phyloP scores from a whole-genome alignment of 2,888 invertebrate species.

The Spilosoma lubricipeda region DNA sequence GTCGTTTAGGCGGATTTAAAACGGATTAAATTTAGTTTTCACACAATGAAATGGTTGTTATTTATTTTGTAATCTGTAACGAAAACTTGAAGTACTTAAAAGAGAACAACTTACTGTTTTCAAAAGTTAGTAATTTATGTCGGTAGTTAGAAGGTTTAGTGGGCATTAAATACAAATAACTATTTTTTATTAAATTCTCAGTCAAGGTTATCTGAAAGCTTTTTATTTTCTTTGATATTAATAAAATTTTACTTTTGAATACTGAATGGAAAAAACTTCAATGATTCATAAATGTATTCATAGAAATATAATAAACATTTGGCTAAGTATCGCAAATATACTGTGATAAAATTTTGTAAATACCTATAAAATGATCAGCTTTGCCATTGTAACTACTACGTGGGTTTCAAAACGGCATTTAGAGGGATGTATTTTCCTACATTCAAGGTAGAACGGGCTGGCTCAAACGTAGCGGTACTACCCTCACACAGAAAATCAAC shows the following conservation, averaged over 20 bases:
- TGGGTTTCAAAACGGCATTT: neutral
- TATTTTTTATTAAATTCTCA: neutral
- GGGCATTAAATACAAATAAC: neutral
- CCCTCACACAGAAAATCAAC: too few relatives aligned
- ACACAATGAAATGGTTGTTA: neutral
- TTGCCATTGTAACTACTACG: neutral
- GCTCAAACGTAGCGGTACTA: too few relatives aligned
- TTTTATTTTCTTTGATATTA: neutral
- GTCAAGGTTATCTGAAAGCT: neutral
- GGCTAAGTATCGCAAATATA: neutral
- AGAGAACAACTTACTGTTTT: too few relatives aligned
- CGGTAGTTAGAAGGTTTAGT: neutral
- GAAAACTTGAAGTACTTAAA: too few relatives aligned
- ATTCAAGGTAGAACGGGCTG: too few relatives aligned
- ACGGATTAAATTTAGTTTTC: slow-evolving; percentile 31
- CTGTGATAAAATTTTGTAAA: neutral
- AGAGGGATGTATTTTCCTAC: neutral
- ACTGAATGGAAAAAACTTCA: neutral
- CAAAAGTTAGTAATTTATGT: too few relatives aligned
- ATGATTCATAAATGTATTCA: neutral
- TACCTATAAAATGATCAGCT: neutral
- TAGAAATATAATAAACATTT: neutral
- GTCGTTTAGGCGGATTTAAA: slow-evolving; percentile 52
- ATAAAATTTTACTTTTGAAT: neutral
- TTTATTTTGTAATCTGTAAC: neutral